Evolutionary conservation across 1,140 invertebrate species (phyloP).

Genomic region (Saccostrea echinata): DNA sequence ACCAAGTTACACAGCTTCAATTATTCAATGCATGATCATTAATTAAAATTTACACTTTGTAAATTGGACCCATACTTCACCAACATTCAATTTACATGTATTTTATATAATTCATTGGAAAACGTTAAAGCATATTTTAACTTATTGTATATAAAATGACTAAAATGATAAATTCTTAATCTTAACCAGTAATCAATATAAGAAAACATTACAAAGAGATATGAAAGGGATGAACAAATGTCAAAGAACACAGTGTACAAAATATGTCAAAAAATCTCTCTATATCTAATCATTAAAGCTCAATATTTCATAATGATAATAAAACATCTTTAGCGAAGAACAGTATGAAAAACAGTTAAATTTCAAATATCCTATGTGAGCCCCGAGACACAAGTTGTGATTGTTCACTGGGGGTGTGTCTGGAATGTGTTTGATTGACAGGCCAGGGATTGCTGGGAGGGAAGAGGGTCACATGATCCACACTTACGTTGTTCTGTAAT

Average conservation of each 20-base stretch:
- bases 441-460: constrained; percentile 7
- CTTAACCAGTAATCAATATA: neutral
- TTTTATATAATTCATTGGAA: no score
- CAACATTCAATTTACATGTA: no score
- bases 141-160: no score
- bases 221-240: neutral
- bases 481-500: constrained; percentile 48
- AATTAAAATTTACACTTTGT: no score
- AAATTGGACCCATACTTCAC: no score
- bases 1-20: neutral
- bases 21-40: neutral
- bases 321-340: neutral
- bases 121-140: no score
- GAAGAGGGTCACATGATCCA: constrained; percentile 47
- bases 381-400: neutral
- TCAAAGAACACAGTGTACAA: neutral
- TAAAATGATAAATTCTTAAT: no score
- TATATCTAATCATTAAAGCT: neutral
- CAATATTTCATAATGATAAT: neutral
- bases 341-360: neutral
- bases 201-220: neutral
- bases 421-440: constrained; percentile 38
- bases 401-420: neutral
- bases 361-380: constrained; percentile 41
- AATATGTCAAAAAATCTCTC: neutral